phyloP scores from a whole-genome alignment of 2,113 vertebrate genomes.

The Protobothrops mucrosquamatus region DNA sequence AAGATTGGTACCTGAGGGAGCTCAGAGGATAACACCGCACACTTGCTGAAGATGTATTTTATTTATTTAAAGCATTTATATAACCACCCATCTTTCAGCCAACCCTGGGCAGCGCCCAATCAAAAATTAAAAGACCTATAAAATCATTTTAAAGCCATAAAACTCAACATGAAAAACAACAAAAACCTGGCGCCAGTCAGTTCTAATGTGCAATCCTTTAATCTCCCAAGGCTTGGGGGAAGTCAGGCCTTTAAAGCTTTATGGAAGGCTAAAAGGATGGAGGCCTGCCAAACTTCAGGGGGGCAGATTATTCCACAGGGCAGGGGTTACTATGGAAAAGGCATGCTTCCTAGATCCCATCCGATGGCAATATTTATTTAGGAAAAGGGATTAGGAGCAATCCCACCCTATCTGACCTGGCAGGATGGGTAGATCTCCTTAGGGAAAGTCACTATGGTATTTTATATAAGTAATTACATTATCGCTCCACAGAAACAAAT shows the following conservation, averaged over 20 bases:
- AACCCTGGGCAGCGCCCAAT: neutral
- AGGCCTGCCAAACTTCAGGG: neutral
- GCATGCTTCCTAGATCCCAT: neutral
- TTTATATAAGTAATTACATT: neutral
- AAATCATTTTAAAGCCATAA: neutral
- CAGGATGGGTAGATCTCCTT: neutral
- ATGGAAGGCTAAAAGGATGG: neutral
- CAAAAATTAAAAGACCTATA: neutral
- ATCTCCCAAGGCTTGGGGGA: neutral
- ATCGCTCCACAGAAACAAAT: neutral
- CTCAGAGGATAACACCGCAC: neutral
- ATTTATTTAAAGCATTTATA: neutral
- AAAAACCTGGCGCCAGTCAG: neutral
- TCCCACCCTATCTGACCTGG: neutral
- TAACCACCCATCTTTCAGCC: neutral
- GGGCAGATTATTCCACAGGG: neutral
- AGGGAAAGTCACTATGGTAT: neutral
- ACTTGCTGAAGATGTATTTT: neutral
- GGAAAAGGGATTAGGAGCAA: neutral
- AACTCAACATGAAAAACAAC: neutral
- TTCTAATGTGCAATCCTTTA: neutral
- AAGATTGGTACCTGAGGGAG: neutral
- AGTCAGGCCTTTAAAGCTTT: neutral
- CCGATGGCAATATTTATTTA: neutral
- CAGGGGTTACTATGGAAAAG: neutral